These are phyloP conservation scores for Otis tarda DNA, from an alignment of 2,113 vertebrate genomes.

Conservation along the genomic window DNA sequence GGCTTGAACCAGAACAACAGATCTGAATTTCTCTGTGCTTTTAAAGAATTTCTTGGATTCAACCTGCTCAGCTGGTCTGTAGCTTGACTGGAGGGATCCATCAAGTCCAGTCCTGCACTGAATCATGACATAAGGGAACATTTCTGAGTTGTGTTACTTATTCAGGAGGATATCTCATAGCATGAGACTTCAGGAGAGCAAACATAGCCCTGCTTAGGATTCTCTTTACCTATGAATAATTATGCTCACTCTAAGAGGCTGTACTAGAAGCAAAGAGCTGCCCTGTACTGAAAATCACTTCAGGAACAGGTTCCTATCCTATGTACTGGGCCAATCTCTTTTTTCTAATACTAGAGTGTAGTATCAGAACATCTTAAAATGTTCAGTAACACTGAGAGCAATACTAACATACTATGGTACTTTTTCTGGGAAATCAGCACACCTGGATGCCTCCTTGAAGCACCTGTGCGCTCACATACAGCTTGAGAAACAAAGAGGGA, in stretches of 20 bases:
- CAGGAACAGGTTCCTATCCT: not conserved
- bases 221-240: not conserved
- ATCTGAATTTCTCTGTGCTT: not conserved
- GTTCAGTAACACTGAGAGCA: not conserved
- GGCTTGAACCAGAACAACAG: not conserved
- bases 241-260: not conserved
- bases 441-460: not conserved
- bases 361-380: not conserved
- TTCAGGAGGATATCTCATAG: not conserved
- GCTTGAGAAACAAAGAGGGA: not conserved
- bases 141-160: not conserved
- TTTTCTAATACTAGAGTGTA: not conserved
- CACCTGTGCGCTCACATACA: not conserved
- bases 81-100: not conserved
- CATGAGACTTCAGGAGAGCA: not conserved
- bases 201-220: not conserved
- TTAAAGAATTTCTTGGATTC: not conserved
- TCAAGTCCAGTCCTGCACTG: accelerated
- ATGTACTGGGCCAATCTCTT: not conserved
- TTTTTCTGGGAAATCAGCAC: not conserved
- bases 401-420: too few relatives aligned
- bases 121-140: not conserved
- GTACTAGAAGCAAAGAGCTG: not conserved
- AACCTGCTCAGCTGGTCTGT: not conserved
- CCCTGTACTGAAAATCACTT: not conserved